Conservation (phyloP, 2,797 vertebrate genomes). For the Cyclopterus lumpus region DNA sequence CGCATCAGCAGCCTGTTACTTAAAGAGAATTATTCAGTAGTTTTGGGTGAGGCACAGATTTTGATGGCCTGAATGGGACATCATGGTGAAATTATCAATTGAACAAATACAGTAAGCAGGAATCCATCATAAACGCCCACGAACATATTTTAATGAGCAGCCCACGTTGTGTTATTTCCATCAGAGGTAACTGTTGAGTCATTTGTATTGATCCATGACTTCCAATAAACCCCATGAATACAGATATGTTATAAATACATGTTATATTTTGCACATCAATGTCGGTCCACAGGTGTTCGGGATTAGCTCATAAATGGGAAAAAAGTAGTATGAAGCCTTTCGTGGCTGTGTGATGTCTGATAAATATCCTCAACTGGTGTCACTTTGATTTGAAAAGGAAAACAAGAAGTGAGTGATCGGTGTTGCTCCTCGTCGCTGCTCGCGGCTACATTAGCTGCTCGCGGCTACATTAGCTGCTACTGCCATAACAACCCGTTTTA, state of each 20-base stretch:
- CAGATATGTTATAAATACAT: not conserved
- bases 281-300: not conserved
- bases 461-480: no score
- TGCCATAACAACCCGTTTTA: not conserved
- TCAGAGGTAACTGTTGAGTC: constrained; percentile 28
- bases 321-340: not conserved
- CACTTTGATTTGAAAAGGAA: no score
- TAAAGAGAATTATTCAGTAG: constrained; percentile 15
- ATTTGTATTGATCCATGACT: constrained; percentile 19
- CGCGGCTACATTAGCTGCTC: no score
- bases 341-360: not conserved
- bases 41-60: not conserved
- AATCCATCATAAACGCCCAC: not conserved
- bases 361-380: not conserved
- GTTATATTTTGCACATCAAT: not conserved
- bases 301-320: not conserved
- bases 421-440: no score
- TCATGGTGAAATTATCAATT: not conserved
- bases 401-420: no score
- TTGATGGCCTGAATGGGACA: not conserved
- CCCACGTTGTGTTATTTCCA: constrained; percentile 12
- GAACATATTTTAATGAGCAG: not conserved
- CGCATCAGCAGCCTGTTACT: constrained; percentile 13
- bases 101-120: constrained; percentile 3
- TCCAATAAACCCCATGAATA: constrained; percentile 2